Conservation (phyloP, 2,888 invertebrate genomes). For the Drosophila rellima region DNA sequence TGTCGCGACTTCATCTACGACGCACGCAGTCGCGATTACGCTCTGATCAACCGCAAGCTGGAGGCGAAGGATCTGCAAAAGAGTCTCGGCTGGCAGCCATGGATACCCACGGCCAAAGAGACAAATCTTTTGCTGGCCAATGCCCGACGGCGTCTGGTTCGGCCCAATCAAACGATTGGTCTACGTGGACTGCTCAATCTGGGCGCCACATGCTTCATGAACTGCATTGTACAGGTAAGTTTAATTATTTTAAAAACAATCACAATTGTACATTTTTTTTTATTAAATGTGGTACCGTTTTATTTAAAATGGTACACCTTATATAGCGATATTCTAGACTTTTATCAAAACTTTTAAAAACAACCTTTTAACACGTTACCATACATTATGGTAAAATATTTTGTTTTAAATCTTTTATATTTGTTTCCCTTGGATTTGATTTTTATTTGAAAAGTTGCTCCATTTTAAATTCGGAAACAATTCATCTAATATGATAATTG, state of each 20-base stretch:
- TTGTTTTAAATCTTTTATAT: no score
- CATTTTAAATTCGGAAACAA: no score
- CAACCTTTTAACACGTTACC: no score
- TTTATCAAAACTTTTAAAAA: no score
- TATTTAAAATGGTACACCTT: not conserved
- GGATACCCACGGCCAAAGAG: constrained; percentile 93
- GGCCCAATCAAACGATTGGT: constrained; percentile 94
- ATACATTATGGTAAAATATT: no score
- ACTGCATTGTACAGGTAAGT: constrained; percentile 95
- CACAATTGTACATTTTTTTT: not conserved
- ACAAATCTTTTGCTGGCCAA: constrained; percentile 91
- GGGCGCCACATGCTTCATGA: constrained; percentile 99
- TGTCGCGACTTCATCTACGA: constrained; percentile 98
- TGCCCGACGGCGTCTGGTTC: constrained; percentile 92
- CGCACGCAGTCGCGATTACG: constrained; percentile 88
- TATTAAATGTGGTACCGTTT: not conserved
- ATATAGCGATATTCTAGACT: no score
- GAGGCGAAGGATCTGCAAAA: constrained; percentile 88
- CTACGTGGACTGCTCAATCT: constrained; percentile 97
- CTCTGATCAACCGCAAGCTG: constrained; percentile 87
- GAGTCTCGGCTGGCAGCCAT: constrained; percentile 89
- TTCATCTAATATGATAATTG: no score
- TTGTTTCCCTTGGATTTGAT: no score
- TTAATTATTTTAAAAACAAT: not conserved
- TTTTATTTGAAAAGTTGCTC: no score